Conservation (phyloP, 1,140 invertebrate species). For the Lamellibrachia luymesi region DNA sequence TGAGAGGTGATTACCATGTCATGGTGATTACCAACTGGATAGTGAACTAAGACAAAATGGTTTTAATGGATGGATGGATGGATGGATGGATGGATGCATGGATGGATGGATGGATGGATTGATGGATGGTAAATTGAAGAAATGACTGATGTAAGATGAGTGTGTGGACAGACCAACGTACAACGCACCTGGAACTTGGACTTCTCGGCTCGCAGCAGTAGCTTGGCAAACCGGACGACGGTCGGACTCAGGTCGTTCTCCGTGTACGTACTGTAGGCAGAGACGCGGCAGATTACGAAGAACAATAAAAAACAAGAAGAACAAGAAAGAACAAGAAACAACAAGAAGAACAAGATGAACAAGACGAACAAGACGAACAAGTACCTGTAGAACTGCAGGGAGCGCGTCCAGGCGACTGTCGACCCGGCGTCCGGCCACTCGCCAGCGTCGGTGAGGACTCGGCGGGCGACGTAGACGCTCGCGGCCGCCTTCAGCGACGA, state of each 20-base stretch:
- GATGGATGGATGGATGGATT: too few species aligned
- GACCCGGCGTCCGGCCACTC: background rate
- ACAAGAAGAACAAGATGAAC: too few species aligned
- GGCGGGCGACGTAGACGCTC: constrained; percentile 12
- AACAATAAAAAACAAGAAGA: too few species aligned
- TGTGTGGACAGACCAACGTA: background rate
- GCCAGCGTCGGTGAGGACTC: constrained; percentile 11
- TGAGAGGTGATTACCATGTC: too few species aligned
- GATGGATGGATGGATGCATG: too few species aligned
- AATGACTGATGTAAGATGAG: too few species aligned
- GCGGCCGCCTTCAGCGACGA: constrained; percentile 21
- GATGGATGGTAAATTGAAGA: too few species aligned
- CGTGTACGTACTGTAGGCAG: background rate
- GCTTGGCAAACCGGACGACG: constrained; percentile 17
- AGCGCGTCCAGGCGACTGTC: background rate
- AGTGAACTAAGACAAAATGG: too few species aligned
- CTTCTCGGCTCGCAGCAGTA: constrained; percentile 3
- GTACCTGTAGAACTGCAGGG: background rate
- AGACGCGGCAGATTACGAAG: background rate
- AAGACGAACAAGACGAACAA: background rate
- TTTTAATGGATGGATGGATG: too few species aligned
- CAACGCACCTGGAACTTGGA: constrained; percentile 12
- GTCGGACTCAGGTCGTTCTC: constrained; percentile 12
- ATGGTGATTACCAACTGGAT: too few species aligned
- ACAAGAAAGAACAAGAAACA: too few species aligned